These are phyloP conservation scores for Anabas testudineus DNA, from an alignment of 2,797 vertebrate species.

Conservation along the genomic window DNA sequence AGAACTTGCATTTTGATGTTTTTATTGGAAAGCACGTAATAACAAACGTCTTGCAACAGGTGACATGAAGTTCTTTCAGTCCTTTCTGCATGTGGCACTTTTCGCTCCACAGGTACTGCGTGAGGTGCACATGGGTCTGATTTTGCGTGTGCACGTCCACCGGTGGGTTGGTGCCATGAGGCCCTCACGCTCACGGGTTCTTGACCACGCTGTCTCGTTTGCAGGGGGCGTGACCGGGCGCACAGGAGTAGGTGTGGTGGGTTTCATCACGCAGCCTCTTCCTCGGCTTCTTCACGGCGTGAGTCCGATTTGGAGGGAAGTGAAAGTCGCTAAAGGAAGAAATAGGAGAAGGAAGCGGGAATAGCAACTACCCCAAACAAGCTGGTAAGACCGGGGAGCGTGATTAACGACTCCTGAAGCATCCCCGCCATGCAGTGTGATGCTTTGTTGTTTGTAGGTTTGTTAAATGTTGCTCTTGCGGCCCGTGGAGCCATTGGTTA, in stretches of 20 bases:
- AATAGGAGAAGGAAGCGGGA: constrained; percentile 31
- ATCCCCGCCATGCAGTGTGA: fast-evolving
- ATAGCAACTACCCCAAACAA: constrained; percentile 30
- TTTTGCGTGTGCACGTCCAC: too few relatives aligned
- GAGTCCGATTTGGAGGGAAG: constrained; percentile 57
- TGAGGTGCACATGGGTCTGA: too few relatives aligned
- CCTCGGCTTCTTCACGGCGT: constrained; percentile 33
- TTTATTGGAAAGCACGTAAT: too few relatives aligned
- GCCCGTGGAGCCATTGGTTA: constrained; percentile 39
- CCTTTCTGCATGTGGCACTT: too few relatives aligned
- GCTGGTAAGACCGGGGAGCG: constrained; percentile 61
- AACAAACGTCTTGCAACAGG: too few relatives aligned
- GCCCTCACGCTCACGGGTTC: too few relatives aligned
- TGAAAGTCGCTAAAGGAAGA: constrained; percentile 19
- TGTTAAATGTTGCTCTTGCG: constrained; percentile 21
- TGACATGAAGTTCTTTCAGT: too few relatives aligned
- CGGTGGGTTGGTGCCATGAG: not conserved
- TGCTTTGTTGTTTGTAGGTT: not conserved
- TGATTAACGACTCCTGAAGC: fast-evolving
- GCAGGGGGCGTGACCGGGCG: constrained; percentile 53
- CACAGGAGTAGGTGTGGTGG: constrained; percentile 45
- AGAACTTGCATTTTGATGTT: too few relatives aligned
- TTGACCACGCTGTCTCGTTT: constrained; percentile 5
- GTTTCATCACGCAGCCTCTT: constrained; percentile 32
- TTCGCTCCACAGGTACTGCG: too few relatives aligned